Percentiles rank a stretch among this genome's conserved stretches.
Conservation (phyloP, 1,140 invertebrate species). For the Onthophagus taurus region DNA sequence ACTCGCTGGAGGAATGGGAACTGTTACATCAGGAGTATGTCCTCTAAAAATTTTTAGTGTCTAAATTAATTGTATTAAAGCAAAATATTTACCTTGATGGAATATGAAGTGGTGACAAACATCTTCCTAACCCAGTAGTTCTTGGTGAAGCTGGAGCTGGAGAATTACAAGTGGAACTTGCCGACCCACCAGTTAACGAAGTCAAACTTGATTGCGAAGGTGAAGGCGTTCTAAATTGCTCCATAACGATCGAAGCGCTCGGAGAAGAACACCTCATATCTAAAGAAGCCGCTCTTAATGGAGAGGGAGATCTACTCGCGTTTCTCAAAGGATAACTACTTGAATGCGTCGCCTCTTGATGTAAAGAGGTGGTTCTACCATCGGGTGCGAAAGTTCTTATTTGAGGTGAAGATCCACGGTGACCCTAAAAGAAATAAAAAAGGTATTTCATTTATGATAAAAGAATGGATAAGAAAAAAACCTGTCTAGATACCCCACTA, state of each 20-base stretch:
- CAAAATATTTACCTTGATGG: too few species aligned
- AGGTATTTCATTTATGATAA: not conserved
- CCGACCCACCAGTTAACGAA: slow-evolving; percentile 42
- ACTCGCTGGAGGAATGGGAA: slow-evolving; percentile 46
- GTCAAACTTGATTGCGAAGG: slow-evolving; percentile 50
- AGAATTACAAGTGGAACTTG: slow-evolving; percentile 42
- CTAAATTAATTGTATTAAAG: too few species aligned
- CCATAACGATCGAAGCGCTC: slow-evolving; percentile 20
- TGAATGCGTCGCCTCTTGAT: slow-evolving; percentile 37
- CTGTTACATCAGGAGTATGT: slow-evolving; percentile 34
- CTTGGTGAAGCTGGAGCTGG: slow-evolving; percentile 40
- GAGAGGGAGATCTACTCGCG: slow-evolving; percentile 57
- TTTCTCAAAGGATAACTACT: slow-evolving; percentile 41
- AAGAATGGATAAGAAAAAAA: slow-evolving; percentile 26
- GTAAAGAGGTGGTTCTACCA: slow-evolving; percentile 44
- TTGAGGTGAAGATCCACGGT: slow-evolving; percentile 67
- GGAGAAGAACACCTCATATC: slow-evolving; percentile 55
- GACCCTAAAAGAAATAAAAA: slow-evolving; percentile 40
- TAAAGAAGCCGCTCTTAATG: slow-evolving; percentile 60
- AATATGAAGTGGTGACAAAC: slow-evolving; percentile 62
- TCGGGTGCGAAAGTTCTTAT: slow-evolving; percentile 68
- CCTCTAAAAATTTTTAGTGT: too few species aligned
- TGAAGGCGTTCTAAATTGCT: slow-evolving; percentile 33
- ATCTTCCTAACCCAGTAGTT: slow-evolving; percentile 34
- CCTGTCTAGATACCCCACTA: slow-evolving; percentile 56